Evolutionary conservation across 1,140 invertebrate genomes (phyloP).

Genomic region (Formica exsecta): DNA sequence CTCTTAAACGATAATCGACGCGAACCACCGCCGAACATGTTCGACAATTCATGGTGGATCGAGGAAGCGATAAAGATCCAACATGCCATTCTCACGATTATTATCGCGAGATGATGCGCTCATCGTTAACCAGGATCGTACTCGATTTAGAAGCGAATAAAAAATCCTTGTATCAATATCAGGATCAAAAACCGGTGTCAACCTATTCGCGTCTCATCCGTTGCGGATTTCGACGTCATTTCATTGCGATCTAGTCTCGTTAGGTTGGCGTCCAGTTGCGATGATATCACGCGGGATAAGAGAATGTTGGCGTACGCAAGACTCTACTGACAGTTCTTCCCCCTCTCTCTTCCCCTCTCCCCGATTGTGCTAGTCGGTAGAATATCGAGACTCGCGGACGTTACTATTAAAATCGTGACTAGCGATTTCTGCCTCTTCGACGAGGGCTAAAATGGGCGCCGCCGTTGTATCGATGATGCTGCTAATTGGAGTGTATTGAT

Average conservation of each 20-base stretch:
- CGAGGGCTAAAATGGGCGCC: constrained; percentile 21
- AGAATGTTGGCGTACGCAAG: constrained; percentile 12
- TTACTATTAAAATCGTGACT: constrained; percentile 58
- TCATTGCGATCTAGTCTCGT: constrained; percentile 37
- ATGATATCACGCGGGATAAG: constrained; percentile 55
- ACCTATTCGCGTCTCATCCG: neutral
- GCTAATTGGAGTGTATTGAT: constrained; percentile 56
- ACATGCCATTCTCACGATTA: neutral
- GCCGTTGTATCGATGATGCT: constrained; percentile 48
- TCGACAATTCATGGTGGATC: constrained; percentile 15
- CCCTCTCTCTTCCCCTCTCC: neutral
- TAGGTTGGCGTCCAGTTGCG: constrained; percentile 51
- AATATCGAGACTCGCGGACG: constrained; percentile 51
- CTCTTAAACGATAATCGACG: constrained; percentile 18
- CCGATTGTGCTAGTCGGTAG: neutral
- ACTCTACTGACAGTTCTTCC: neutral
- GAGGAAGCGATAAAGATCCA: constrained; percentile 40
- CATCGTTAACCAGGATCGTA: constrained; percentile 22
- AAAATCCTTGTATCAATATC: constrained; percentile 4
- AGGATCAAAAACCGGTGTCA: neutral
- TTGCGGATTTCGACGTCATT: constrained; percentile 3
- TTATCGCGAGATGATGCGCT: constrained; percentile 30
- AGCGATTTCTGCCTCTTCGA: constrained; percentile 38
- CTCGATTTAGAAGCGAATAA: constrained; percentile 24
- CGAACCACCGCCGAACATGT: constrained; percentile 2